Base-by-base conservation (phyloP, 2,113 vertebrate species). In the Noctilio leporinus region DNA sequence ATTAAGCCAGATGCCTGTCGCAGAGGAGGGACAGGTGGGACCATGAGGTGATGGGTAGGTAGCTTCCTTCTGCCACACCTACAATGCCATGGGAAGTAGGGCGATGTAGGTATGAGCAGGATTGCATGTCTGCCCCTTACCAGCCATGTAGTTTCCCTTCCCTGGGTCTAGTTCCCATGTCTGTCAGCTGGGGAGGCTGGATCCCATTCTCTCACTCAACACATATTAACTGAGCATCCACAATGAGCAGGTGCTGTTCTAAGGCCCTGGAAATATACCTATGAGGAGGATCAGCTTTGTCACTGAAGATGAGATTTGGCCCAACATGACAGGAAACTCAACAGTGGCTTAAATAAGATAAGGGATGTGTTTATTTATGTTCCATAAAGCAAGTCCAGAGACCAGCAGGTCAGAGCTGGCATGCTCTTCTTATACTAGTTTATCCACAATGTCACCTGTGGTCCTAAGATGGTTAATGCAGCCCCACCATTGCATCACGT, bases 51-150 rank as follows among this genome's bases (percentile, higher is more conserved):
- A 26, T 15, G 20, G 47, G 24, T n/a, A 26, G 10, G 17, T 49
- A 26, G 47, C 40, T 82, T 80, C 55, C 45, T 65, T 55, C 53
- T 47, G 38, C 20, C 76, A 64, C 26, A 67, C 16, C 33, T 33
- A 7, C 5, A 19, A 30, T 0, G 1, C 67, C 20, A 0, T 1
- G n/a, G 20, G 67, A 59, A 55, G 49, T 5, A 12, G 38, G 65
- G 17, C 35, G 16, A 26, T 33, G 38, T 33, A 72, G 75, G 65
- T 26, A 49, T 14, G 19, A 20, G 28, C 20, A 16, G 9, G 49
- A n/a, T 49, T 14, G 20, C 38, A 28, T 5, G 40, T 12, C 55
- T 16, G 24, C 19, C 19, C 8, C 88, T 57, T 51, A 55, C 12
- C 19, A 59, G 38, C 89, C 75, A 28, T 9, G 22, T 67, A 45